Evolutionary conservation across 2,113 vertebrate species (phyloP).

Genomic region (Anoura caudifer): DNA sequence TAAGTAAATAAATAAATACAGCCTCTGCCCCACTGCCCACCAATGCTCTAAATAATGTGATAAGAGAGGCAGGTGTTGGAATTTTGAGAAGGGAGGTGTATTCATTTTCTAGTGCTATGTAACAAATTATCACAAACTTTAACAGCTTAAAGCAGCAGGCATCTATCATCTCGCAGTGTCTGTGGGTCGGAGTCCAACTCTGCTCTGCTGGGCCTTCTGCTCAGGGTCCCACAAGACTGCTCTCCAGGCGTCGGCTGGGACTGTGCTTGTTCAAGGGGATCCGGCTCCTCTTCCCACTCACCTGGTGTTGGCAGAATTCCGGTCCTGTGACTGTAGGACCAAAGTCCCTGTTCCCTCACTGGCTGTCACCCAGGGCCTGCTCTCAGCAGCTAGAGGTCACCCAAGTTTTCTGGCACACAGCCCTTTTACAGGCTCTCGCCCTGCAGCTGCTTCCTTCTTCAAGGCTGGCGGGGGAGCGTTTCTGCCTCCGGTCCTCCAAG

Average conservation of each 20-base stretch:
- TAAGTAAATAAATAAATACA: background rate
- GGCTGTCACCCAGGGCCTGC: background rate
- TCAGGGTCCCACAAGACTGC: background rate
- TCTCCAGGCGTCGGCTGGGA: background rate
- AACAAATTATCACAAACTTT: background rate
- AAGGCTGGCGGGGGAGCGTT: background rate
- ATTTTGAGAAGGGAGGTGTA: conserved; percentile 1
- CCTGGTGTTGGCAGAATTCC: background rate
- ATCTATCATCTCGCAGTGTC: background rate
- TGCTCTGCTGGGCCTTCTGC: background rate
- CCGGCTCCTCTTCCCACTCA: background rate
- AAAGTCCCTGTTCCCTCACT: background rate
- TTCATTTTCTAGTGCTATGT: background rate
- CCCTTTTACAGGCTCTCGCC: background rate
- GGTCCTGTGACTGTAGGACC: background rate
- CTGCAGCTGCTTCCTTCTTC: background rate
- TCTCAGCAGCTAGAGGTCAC: background rate
- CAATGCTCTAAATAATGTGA: background rate
- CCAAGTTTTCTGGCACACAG: background rate
- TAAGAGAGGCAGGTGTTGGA: background rate
- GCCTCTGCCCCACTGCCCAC: background rate
- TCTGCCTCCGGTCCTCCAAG: background rate
- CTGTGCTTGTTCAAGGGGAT: background rate
- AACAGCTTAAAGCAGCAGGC: background rate
- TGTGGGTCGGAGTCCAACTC: background rate